Conservation (phyloP, 2,113 vertebrate genomes). For the Ptilonorhynchus violaceus region DNA sequence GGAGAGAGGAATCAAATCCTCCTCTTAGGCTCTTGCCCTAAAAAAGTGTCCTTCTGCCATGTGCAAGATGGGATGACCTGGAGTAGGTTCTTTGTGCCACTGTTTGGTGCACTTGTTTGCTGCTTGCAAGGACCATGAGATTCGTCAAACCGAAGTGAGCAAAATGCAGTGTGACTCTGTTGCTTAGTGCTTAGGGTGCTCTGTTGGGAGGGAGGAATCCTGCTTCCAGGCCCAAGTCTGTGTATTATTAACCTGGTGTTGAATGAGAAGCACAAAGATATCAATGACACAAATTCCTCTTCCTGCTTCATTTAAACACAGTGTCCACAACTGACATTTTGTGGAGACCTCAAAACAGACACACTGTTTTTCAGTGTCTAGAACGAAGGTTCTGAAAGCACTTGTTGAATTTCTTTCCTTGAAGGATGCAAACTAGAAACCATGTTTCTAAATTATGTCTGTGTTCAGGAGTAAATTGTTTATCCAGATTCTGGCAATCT, state of each 20-base stretch:
- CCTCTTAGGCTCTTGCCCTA: neutral
- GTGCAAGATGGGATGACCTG: neutral
- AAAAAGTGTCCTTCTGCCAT: neutral
- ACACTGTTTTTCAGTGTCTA: neutral
- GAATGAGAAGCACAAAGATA: neutral
- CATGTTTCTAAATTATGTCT: neutral
- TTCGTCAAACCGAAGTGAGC: neutral
- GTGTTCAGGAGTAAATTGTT: neutral
- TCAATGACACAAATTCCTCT: neutral
- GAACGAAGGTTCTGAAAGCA: neutral
- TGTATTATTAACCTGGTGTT: constrained; percentile 10
- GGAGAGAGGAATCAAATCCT: neutral
- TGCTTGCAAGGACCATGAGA: neutral
- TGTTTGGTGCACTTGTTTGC: neutral
- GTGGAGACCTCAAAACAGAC: neutral
- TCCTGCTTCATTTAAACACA: neutral
- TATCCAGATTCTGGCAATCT: neutral
- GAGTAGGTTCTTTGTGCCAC: neutral
- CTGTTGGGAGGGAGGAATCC: neutral
- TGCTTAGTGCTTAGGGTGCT: neutral
- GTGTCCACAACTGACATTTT: neutral
- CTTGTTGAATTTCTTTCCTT: neutral
- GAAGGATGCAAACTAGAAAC: neutral
- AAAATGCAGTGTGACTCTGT: neutral
- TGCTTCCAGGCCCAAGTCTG: neutral